phyloP scores from a whole-genome alignment of 2,113 vertebrate genomes.

The Paracanthobrama guichenoti region DNA sequence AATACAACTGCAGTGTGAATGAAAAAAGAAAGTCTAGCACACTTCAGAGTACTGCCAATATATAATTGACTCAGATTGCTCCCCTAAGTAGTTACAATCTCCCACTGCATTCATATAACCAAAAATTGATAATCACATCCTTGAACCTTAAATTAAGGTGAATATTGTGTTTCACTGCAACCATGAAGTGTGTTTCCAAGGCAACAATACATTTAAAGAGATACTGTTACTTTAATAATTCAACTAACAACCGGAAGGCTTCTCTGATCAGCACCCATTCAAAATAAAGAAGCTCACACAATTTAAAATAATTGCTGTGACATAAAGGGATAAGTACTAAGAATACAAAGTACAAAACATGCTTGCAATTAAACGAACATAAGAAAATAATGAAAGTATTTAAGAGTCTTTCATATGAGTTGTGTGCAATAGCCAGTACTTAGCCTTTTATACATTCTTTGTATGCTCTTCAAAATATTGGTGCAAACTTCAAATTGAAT shows the following conservation, averaged over 20 bases:
- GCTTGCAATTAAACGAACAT: neutral
- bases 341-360: neutral
- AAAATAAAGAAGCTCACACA: constrained; percentile 6
- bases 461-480: neutral
- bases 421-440: neutral
- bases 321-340: neutral
- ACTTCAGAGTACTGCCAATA: neutral
- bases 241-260: constrained; percentile 2
- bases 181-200: neutral
- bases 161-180: neutral
- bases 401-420: constrained; percentile 1
- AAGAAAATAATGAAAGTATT: neutral
- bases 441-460: neutral
- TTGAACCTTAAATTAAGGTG: neutral
- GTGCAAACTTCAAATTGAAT: neutral
- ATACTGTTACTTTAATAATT: constrained; percentile 15
- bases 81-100: neutral
- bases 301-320: constrained; percentile 17
- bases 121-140: constrained; percentile 7
- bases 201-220: constrained; percentile 19
- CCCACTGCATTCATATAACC: constrained; percentile 27
- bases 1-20: neutral
- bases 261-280: constrained; percentile 35
- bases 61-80: constrained; percentile 5
- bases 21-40: neutral